Conservation (phyloP, 1,140 invertebrate genomes). For the Megalopta genalis region DNA sequence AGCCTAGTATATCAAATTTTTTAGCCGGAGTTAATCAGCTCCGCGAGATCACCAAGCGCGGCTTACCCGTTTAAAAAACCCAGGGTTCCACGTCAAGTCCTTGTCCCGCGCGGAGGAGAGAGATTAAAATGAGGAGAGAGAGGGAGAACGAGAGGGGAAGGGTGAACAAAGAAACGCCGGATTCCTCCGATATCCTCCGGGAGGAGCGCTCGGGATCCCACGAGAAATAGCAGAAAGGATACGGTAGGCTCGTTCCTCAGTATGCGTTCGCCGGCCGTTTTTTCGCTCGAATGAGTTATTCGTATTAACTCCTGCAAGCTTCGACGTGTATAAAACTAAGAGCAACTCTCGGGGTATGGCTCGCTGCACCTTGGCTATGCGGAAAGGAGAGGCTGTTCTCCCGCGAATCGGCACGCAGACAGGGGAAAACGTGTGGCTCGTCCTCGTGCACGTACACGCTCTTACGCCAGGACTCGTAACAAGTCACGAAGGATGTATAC, state of each 20-base stretch:
- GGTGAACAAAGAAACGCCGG: neutral
- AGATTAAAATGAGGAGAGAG: too few relatives aligned
- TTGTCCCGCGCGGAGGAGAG: too few relatives aligned
- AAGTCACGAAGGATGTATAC: conserved; percentile 50
- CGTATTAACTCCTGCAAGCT: conserved; percentile 66
- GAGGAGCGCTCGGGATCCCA: neutral
- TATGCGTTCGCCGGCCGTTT: conserved; percentile 52
- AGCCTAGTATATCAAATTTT: too few relatives aligned
- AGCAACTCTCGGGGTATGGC: conserved; percentile 69
- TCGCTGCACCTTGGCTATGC: conserved; percentile 79
- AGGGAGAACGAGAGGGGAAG: too few relatives aligned
- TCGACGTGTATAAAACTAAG: conserved; percentile 61
- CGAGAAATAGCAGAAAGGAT: conserved; percentile 52
- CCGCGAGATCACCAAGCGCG: too few relatives aligned
- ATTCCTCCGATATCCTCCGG: conserved; percentile 10
- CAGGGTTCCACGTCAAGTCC: too few relatives aligned
- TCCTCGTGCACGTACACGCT: conserved; percentile 40
- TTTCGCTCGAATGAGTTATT: conserved; percentile 69
- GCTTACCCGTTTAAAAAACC: too few relatives aligned
- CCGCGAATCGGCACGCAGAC: conserved; percentile 38
- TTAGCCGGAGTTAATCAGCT: too few relatives aligned
- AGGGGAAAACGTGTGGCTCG: conserved; percentile 18
- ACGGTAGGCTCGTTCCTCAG: conserved; percentile 63
- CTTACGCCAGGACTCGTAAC: conserved; percentile 45
- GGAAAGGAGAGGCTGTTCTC: conserved; percentile 77